phyloP scores from a whole-genome alignment of 1,140 invertebrate species.

The Arctopsyche grandis region DNA sequence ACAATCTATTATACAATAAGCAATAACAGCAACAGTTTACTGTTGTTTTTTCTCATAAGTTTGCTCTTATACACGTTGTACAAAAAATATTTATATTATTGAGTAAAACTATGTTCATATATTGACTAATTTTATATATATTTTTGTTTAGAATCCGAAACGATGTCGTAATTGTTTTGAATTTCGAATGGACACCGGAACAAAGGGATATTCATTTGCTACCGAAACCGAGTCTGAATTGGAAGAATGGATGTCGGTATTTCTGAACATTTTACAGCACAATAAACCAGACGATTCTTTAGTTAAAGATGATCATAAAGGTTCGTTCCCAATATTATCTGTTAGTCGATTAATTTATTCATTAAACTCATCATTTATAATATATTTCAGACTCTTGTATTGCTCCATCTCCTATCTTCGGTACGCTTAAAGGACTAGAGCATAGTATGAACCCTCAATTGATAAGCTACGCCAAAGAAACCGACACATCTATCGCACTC shows the following conservation, averaged over 20 bases:
- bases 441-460: conserved; percentile 91
- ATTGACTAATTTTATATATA: neutral
- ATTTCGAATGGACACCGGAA: conserved; percentile 82
- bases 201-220: conserved; percentile 86
- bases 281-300: conserved; percentile 76
- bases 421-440: conserved; percentile 85
- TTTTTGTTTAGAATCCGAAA: conserved; percentile 75
- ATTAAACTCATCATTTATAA: neutral
- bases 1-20: no score
- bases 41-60: no score
- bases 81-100: no score
- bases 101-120: neutral
- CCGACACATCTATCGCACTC: conserved; percentile 83
- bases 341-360: neutral
- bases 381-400: conserved; percentile 61
- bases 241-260: conserved; percentile 80
- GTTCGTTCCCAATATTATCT: conserved; percentile 13
- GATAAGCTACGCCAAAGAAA: conserved; percentile 90
- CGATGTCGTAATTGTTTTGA: conserved; percentile 90
- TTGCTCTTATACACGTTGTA: no score
- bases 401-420: conserved; percentile 71
- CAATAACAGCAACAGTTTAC: no score
- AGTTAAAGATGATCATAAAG: conserved; percentile 45
- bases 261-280: conserved; percentile 75
- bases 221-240: conserved; percentile 87